Evolutionary conservation across 2,113 vertebrate species (phyloP), one percentile per base, ranked within the genome.

Genomic region (Pedionomus torquatus): DNA sequence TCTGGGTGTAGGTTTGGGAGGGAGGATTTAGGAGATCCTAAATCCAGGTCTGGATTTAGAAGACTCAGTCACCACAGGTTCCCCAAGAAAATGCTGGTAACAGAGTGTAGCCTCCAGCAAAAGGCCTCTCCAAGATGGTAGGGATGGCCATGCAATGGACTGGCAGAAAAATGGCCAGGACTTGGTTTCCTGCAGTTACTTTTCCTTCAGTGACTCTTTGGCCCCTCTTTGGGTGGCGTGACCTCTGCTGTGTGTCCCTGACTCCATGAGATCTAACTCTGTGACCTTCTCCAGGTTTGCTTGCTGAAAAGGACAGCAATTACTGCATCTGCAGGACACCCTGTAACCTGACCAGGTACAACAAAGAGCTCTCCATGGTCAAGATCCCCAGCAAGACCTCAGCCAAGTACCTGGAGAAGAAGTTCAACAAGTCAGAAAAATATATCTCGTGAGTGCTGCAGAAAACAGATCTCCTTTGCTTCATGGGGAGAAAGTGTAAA

Each of bases 371-470:
- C 82, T 99, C 99, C 98, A 99, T 99, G 99, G 99, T 99, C 93
- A 99, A 99, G 97, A 99, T 99, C 93, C 99, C 99, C 97, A 99
- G 99, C 98, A 99, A 99, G 97, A 99, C 99, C 2, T 99, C 99
- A 0, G 99, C 99, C 85, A 99, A 99, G 95, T 99, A 99, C 97
- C 98, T 99, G 79, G 99, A 99, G 98, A 99, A 99, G 98, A 99
- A 99, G 96, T 99, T 99, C 97, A 99, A 99, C 98, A 99, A 99
- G 97, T 99, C 99, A 0, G 99, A 99, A 98, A 99, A 99, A 92
- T 99, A 99, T 84, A 99, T 99, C 97, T 98, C 99, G 99, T 99
- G 96, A 98, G 99, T 98, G 71, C 25, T n/a, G 35, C 31, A 66
- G 74, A 46, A 9, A 39, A 18, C 28, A 35, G 28, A 19, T 39